Base-by-base conservation (phyloP, 2,888 invertebrate species). In the Volucella bombylans region DNA sequence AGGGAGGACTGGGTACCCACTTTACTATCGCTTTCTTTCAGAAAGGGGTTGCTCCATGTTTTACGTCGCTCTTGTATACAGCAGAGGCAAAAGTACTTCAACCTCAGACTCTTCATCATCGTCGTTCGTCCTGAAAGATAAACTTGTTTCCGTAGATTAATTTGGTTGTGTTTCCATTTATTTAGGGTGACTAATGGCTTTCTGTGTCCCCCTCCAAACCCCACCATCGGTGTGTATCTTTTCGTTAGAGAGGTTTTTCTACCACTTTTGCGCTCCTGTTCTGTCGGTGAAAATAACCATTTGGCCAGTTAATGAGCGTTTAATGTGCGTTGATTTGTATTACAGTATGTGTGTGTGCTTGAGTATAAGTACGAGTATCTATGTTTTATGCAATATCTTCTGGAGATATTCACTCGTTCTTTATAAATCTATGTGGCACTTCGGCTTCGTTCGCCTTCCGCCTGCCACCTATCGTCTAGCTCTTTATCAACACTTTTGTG, bases 221-320 rank as follows among this genome's bases (percentile, higher is more conserved):
- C 38, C 38, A 38, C 47, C 23, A 39, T 55, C 18, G n/a, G 50
- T 64, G 50, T 71, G 69, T 69, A 65, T 77, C 68, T 68, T 73
- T 73, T 61, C 49, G 69, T 31, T 31, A 6, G 31, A 31, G 31
- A 47, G 47, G 72, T 62, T 55, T 64, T 65, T 54, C 69, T 68
- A 73, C 54, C 49, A 49, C 18, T 41, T 65, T 43, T 65, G 59
- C 77, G 31, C 31, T 31, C 31, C 31, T 31, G 31, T 77, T 41
- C 81, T 61, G 78, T 73, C 41, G 55, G 73, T 65, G 59, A 73
- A 72, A 68, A 79, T 83, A 83, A 85, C 74, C 78, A 87, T 78
- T 87, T 78, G 87, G 71, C 71, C 87, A 77, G 77, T 86, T 87
- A 87, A 87, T 87, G 87, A 87, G 87, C 86, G 83, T 87, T 87